A percentile compares a stretch with the other conserved stretches of the same genome.
Evolutionary conservation across 1,140 invertebrate species (phyloP).

Genomic region (Drosophila teissieri): DNA sequence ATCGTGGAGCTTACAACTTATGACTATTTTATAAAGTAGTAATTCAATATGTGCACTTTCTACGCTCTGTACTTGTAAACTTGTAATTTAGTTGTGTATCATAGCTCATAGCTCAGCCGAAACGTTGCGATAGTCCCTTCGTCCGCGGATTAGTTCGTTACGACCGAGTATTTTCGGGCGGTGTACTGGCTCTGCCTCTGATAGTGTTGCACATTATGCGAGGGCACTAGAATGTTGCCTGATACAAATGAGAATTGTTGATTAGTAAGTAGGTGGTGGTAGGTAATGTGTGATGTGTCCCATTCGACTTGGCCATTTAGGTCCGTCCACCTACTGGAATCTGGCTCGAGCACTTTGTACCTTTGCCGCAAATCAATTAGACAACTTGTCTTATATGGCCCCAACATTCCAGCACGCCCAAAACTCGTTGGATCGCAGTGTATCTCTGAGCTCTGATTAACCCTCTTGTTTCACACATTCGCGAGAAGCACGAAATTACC

Average conservation of each 20-base stretch:
- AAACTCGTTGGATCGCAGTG: constrained; percentile 4
- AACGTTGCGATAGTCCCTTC: constrained; percentile 31
- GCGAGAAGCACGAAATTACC: constrained; percentile 61
- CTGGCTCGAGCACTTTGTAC: constrained; percentile 26
- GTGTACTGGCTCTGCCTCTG: constrained; percentile 83
- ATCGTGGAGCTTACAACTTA: constrained; percentile 75
- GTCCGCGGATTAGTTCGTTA: constrained; percentile 69
- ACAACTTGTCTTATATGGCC: constrained; percentile 47
- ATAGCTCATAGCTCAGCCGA: constrained; percentile 37
- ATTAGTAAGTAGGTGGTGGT: constrained; percentile 56
- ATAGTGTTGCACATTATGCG: constrained; percentile 84
- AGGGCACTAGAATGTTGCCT: constrained; percentile 82
- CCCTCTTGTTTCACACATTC: constrained; percentile 75
- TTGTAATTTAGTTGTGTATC: constrained; percentile 40
- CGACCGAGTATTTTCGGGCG: constrained; percentile 82
- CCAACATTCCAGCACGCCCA: constrained; percentile 64
- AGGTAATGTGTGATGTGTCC: constrained; percentile 24
- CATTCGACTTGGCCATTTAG: constrained; percentile 17
- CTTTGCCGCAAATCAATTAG: constrained; percentile 68
- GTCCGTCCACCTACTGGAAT: constrained; percentile 43
- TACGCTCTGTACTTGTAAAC: constrained; percentile 34
- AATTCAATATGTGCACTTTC: constrained; percentile 50
- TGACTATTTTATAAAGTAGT: constrained; percentile 66
- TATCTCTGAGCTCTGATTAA: constrained; percentile 61
- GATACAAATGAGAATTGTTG: constrained; percentile 71